These are phyloP conservation scores for Drosophila orosa DNA, from an alignment of 1,140 invertebrate species.

Conservation along the genomic window DNA sequence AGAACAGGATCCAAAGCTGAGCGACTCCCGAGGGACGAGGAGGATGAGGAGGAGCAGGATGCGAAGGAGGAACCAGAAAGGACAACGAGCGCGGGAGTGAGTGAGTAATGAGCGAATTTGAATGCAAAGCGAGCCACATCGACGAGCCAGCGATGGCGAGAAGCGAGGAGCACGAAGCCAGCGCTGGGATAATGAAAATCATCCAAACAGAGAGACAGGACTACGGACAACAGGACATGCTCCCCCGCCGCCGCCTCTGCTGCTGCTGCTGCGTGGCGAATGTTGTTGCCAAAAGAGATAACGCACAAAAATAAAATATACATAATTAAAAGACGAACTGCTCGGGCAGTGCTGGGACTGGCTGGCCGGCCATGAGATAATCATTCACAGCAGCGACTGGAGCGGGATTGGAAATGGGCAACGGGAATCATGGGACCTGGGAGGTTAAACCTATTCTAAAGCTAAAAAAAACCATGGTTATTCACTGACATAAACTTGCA, in stretches of 20 bases:
- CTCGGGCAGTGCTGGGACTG: constrained; percentile 11
- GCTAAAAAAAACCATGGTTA: background rate
- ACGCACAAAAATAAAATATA: constrained; percentile 68
- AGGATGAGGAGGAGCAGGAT: background rate
- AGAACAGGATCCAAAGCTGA: constrained; percentile 20
- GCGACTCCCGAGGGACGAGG: constrained; percentile 1
- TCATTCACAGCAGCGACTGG: constrained; percentile 37
- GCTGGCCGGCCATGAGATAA: constrained; percentile 30
- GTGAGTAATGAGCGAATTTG: constrained; percentile 69
- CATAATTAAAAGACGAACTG: constrained; percentile 57
- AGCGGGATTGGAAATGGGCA: background rate
- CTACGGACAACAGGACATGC: constrained; percentile 38
- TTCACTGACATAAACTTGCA: background rate
- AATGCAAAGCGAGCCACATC: constrained; percentile 60
- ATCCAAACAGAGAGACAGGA: constrained; percentile 30
- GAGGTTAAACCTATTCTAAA: background rate
- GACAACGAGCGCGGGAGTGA: constrained; percentile 21
- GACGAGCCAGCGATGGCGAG: constrained; percentile 29
- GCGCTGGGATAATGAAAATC: constrained; percentile 51
- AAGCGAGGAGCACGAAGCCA: constrained; percentile 37
- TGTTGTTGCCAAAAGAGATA: constrained; percentile 62
- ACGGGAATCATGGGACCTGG: background rate
- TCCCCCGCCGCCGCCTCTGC: background rate
- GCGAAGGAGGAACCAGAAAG: constrained; percentile 3
- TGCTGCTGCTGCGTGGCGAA: constrained; percentile 29